phyloP scores from a whole-genome alignment of 2,888 invertebrate species.

The Drosophila eohydei region DNA sequence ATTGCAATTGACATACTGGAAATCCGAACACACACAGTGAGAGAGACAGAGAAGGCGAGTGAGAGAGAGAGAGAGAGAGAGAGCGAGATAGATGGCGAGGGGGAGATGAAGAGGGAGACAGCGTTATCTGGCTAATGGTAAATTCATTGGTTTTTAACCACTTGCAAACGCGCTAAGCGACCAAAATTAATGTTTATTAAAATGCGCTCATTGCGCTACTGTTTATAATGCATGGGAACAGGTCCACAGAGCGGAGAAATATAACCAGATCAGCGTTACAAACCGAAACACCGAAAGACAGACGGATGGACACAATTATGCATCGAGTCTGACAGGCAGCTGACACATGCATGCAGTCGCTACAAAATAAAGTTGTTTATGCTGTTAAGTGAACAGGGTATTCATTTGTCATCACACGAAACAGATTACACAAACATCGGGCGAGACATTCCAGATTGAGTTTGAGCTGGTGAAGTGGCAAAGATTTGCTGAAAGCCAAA shows the following conservation, averaged over 20 bases:
- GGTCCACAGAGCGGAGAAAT: constrained; percentile 4
- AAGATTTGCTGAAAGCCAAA: constrained; percentile 9
- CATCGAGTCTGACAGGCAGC: background rate
- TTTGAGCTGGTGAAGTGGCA: constrained; percentile 1
- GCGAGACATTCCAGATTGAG: background rate
- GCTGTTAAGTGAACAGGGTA: background rate
- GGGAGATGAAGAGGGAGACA: background rate
- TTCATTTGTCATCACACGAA: constrained; percentile 14
- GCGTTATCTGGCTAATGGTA: constrained; percentile 23
- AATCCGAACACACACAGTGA: constrained; percentile 1
- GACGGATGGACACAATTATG: background rate
- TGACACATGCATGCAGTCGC: constrained; percentile 11
- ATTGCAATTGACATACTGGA: constrained; percentile 21
- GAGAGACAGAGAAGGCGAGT: background rate
- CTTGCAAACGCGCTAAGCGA: constrained; percentile 32
- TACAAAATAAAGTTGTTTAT: constrained; percentile 17
- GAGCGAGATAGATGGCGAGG: background rate
- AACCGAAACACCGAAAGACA: constrained; percentile 11
- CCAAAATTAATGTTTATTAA: constrained; percentile 13
- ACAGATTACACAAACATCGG: constrained; percentile 12
- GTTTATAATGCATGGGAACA: constrained; percentile 6
- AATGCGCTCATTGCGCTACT: constrained; percentile 19
- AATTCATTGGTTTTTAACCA: constrained; percentile 32
- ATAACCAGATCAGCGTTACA: constrained; percentile 13
- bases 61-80: background rate